Percentiles rank a stretch among this genome's conserved stretches.
Evolutionary conservation across 2,113 vertebrate species (phyloP).

Genomic region (Rallus limicola): DNA sequence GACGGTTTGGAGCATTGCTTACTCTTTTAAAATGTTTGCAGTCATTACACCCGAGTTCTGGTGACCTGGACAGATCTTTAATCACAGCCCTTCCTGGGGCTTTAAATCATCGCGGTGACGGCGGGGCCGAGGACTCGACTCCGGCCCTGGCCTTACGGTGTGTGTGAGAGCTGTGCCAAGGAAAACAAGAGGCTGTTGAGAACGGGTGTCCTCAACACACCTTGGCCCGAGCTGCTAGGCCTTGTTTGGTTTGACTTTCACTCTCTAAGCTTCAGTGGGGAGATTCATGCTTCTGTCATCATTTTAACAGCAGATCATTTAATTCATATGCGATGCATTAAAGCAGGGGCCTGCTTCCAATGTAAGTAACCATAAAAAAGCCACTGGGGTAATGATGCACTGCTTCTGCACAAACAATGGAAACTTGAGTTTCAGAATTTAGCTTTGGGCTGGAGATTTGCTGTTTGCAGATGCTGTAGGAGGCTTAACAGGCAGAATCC

Average conservation of each 20-base stretch:
- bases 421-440: neutral
- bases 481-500: neutral
- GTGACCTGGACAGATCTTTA: slow-evolving; percentile 68
- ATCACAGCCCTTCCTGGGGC: slow-evolving; percentile 44
- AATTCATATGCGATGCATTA: slow-evolving; percentile 19
- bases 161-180: slow-evolving; percentile 19
- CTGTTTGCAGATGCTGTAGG: neutral
- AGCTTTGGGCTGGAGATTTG: neutral
- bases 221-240: neutral
- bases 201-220: slow-evolving; percentile 60
- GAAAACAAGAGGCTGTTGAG: slow-evolving; percentile 21
- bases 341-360: slow-evolving; percentile 42
- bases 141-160: neutral
- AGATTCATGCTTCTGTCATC: slow-evolving; percentile 53
- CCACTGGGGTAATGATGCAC: neutral
- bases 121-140: slow-evolving; percentile 25
- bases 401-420: slow-evolving; percentile 1
- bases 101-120: slow-evolving; percentile 56
- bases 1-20: slow-evolving; percentile 8
- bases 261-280: slow-evolving; percentile 16
- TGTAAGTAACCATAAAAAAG: neutral
- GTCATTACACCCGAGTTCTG: slow-evolving; percentile 31
- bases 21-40: slow-evolving; percentile 19
- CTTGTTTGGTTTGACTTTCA: slow-evolving; percentile 23
- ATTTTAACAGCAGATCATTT: slow-evolving; percentile 1